Conservation (phyloP, 2,113 vertebrate species). For the Ochotona curzoniae region DNA sequence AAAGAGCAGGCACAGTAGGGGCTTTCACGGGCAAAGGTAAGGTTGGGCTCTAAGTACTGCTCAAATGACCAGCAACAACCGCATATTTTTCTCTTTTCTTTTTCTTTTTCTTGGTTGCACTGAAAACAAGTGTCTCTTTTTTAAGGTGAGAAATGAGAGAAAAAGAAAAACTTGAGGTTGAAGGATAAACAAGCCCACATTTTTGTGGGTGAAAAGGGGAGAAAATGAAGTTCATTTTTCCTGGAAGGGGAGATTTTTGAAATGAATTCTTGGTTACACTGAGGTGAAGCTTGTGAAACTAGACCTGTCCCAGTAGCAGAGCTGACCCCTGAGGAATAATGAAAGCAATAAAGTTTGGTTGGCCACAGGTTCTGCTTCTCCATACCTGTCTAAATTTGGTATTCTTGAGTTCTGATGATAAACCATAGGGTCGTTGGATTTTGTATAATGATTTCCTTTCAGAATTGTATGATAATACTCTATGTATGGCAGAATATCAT, state of each 20-base stretch:
- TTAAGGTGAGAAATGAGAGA: not conserved
- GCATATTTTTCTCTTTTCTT: not conserved
- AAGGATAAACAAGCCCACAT: conserved; percentile 29
- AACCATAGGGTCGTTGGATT: not conserved
- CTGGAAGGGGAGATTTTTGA: conserved; percentile 28
- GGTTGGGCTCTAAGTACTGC: not conserved
- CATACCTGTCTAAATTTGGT: not conserved
- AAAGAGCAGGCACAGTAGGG: not conserved
- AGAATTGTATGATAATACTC: not conserved
- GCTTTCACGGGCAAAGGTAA: not conserved
- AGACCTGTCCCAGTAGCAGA: not conserved
- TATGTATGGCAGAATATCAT: not conserved
- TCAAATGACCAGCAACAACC: not conserved
- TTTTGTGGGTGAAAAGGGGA: not conserved
- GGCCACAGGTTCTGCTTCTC: not conserved
- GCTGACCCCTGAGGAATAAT: not conserved
- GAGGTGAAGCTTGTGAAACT: not conserved
- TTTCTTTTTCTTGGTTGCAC: not conserved
- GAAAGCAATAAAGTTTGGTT: not conserved
- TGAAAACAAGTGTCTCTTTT: conserved; percentile 1
- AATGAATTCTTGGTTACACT: conserved; percentile 6
- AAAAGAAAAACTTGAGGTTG: conserved; percentile 27
- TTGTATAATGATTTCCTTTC: not conserved
- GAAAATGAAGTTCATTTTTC: not conserved
- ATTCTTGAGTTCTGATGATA: not conserved